Evolutionary conservation across 2,888 invertebrate species (phyloP).

Genomic region (Nesidiocoris tenuis): DNA sequence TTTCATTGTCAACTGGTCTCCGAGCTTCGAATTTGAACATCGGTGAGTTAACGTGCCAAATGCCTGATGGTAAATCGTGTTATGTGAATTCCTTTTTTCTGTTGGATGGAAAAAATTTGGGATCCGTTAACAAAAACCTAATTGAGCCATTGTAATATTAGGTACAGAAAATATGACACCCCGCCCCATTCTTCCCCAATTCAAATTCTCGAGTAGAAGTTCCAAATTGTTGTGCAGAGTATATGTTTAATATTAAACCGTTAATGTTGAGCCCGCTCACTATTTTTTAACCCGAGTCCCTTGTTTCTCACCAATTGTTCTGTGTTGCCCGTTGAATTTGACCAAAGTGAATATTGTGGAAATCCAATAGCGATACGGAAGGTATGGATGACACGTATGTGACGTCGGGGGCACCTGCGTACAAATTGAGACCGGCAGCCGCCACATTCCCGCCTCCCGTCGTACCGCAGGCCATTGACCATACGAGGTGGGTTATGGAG

Average conservation of each 20-base stretch:
- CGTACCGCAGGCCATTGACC: conserved; percentile 35
- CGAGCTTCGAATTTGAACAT: conserved; percentile 20
- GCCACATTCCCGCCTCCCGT: conserved; percentile 39
- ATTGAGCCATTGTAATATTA: no score
- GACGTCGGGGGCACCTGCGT: conserved; percentile 23
- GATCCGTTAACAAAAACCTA: no score
- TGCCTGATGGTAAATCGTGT: no score
- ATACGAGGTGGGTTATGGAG: conserved; percentile 38
- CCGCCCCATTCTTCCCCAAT: no score
- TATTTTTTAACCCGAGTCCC: neutral
- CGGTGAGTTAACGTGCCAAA: conserved; percentile 6
- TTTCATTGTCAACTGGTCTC: neutral
- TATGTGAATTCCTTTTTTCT: no score
- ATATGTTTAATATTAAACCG: no score
- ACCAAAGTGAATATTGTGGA: neutral
- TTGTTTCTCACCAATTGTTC: neutral
- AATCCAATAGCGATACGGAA: conserved; percentile 31
- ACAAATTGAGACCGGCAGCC: conserved; percentile 35
- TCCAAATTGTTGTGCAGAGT: no score
- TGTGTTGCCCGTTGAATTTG: neutral
- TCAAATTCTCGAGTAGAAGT: no score
- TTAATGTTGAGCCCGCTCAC: neutral
- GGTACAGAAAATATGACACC: no score
- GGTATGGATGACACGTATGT: conserved; percentile 42
- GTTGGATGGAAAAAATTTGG: no score